phyloP scores from a whole-genome alignment of 2,888 invertebrate genomes.

The Rhimphoctona megacephalus region DNA sequence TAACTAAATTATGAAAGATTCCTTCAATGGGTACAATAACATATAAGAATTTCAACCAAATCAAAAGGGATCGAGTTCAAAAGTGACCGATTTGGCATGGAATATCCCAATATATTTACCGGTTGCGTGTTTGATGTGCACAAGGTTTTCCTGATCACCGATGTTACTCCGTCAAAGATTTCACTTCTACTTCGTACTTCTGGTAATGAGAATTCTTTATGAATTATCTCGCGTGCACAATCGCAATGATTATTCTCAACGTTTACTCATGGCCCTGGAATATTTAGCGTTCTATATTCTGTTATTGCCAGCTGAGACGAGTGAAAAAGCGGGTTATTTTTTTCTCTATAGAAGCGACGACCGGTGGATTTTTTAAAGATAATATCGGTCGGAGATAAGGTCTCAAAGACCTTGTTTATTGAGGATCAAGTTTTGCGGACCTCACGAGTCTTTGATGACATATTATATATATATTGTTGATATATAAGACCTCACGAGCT shows the following conservation, averaged over 20 bases:
- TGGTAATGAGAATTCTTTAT: constrained; percentile 29
- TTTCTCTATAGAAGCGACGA: neutral
- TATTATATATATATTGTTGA: too few species aligned
- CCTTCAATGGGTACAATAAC: too few species aligned
- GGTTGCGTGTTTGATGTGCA: neutral
- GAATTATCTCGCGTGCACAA: constrained; percentile 35
- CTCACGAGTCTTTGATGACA: neutral
- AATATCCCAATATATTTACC: neutral
- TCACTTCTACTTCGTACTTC: constrained; percentile 27
- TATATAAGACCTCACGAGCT: neutral
- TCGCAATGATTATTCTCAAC: neutral
- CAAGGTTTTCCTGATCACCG: constrained; percentile 17
- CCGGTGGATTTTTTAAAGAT: neutral
- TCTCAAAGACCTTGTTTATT: neutral
- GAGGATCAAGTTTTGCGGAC: neutral
- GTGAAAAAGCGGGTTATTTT: constrained; percentile 3
- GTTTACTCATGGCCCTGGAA: constrained; percentile 8
- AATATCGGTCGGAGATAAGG: neutral
- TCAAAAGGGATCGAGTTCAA: too few species aligned
- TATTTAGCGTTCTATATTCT: neutral
- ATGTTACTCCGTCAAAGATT: constrained; percentile 16
- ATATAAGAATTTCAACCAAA: too few species aligned
- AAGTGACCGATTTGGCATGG: too few species aligned
- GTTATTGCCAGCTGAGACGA: neutral
- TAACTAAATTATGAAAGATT: too few species aligned